Percentiles rank a stretch among this genome's conserved stretches.
Evolutionary conservation across 2,888 invertebrate genomes (phyloP).

Genomic region (Zele albiditarsus): DNA sequence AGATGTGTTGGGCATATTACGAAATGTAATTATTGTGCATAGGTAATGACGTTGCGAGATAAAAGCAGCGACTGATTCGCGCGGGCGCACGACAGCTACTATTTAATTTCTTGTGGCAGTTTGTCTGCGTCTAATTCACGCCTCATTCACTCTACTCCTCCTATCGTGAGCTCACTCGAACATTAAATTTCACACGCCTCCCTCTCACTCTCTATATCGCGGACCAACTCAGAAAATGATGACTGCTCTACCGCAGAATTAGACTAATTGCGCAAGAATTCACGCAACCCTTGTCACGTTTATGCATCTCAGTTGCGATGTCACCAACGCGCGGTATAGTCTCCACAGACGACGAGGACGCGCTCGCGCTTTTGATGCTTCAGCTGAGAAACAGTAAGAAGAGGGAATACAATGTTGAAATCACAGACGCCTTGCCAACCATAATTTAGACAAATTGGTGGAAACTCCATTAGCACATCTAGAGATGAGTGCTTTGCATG

Average conservation of each 20-base stretch:
- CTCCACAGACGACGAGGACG: constrained; percentile 1
- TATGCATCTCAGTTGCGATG: constrained; percentile 34
- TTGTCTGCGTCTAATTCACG: constrained; percentile 4
- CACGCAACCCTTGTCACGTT: constrained; percentile 51
- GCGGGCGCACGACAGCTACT: background rate
- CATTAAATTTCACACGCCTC: background rate
- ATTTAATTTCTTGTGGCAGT: background rate
- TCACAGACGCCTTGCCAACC: constrained; percentile 41
- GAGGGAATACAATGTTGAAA: constrained; percentile 43
- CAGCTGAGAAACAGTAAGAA: background rate
- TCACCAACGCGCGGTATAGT: constrained; percentile 33
- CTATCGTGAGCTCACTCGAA: background rate
- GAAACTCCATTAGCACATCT: constrained; percentile 46
- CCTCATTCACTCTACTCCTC: background rate
- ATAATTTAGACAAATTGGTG: constrained; percentile 47
- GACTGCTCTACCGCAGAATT: constrained; percentile 51
- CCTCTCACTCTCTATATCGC: constrained; percentile 18
- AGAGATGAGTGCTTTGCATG: background rate
- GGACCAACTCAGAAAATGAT: constrained; percentile 39
- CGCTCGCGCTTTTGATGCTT: constrained; percentile 1
- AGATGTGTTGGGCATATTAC: background rate
- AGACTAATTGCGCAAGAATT: constrained; percentile 51
- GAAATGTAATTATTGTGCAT: constrained; percentile 7
- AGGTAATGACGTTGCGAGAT: background rate
- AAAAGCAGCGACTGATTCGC: background rate